phyloP scores from a whole-genome alignment of 2,888 invertebrate genomes.

The Vannuccia rotundouncinata region DNA sequence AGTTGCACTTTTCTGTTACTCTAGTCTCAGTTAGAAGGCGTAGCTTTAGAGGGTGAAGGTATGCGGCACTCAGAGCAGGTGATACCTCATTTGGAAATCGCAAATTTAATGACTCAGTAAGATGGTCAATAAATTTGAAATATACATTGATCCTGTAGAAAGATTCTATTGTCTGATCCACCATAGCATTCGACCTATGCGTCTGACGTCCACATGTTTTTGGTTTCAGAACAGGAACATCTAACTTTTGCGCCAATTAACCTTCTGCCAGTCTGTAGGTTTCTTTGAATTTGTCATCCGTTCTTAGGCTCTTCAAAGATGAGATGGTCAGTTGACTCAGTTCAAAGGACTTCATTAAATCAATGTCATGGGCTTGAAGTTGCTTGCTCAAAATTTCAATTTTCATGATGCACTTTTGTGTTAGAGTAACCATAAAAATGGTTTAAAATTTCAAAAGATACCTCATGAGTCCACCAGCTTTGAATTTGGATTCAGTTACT shows the following conservation, averaged over 20 bases:
- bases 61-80: not conserved
- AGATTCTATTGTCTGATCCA: not conserved
- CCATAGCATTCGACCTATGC: not conserved
- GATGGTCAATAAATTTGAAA: not conserved
- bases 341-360: not conserved
- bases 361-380: not conserved
- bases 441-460: not conserved
- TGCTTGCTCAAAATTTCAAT: not conserved
- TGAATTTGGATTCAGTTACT: not conserved
- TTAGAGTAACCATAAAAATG: not conserved
- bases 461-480: not conserved
- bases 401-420: not conserved
- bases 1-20: too few relatives aligned
- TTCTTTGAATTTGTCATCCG: not conserved
- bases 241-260: not conserved
- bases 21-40: too few relatives aligned
- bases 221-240: not conserved
- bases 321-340: not conserved
- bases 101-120: not conserved
- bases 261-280: not conserved
- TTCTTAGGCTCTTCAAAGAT: not conserved
- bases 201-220: not conserved
- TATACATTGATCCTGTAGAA: not conserved
- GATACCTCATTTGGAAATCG: not conserved
- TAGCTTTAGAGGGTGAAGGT: not conserved